Conservation (phyloP, 1,140 invertebrate genomes). For the Yoshiicerus persimilis region DNA sequence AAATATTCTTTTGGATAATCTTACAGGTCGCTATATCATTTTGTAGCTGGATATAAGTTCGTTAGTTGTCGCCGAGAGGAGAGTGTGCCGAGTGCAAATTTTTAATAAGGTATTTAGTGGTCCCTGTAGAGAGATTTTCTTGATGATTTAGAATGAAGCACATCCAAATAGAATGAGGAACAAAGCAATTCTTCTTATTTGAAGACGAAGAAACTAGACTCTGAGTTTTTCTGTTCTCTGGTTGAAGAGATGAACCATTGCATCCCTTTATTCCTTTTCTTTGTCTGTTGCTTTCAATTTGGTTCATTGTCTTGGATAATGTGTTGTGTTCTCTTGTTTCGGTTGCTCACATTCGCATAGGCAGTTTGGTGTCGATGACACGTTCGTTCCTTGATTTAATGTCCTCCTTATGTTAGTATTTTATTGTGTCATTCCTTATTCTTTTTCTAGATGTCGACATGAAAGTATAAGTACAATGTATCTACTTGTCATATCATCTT, state of each 20-base stretch:
- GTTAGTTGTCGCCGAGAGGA: too few species aligned
- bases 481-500: not conserved
- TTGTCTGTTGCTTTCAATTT: constrained; percentile 11
- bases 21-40: too few species aligned
- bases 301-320: not conserved
- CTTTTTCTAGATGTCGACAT: not conserved
- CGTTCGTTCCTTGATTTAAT: constrained; percentile 13
- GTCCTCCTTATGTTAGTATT: not conserved
- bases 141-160: too few species aligned
- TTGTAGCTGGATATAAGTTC: too few species aligned
- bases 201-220: not conserved
- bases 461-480: not conserved
- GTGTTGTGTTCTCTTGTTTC: not conserved
- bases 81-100: not conserved
- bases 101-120: not conserved
- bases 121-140: not conserved
- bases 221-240: not conserved
- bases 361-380: not conserved
- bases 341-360: not conserved
- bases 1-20: too few species aligned
- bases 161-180: not conserved
- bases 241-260: not conserved
- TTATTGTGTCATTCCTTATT: not conserved
- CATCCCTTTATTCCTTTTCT: not conserved
- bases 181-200: not conserved